Conservation (phyloP, 1,140 invertebrate species). For the Elymnias hypermnestra region DNA sequence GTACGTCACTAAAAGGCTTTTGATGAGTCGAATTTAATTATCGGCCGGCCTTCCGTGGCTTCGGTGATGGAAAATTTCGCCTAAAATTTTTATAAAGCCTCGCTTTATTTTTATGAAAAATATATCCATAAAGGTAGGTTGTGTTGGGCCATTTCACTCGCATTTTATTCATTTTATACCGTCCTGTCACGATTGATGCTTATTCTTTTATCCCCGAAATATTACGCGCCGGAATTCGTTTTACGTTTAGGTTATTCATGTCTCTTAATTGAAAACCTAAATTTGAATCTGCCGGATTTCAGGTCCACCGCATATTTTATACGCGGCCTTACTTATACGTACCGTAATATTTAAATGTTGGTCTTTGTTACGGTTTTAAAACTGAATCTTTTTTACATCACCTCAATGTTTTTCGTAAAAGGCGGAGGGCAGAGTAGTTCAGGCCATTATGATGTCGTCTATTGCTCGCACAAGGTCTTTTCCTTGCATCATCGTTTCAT, state of each 20-base stretch:
- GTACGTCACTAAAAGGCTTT: conserved; percentile 34
- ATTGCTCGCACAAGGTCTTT: too few species aligned
- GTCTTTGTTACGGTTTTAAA: too few species aligned
- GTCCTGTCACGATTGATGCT: conserved; percentile 15
- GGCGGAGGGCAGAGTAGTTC: too few species aligned
- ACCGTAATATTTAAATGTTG: too few species aligned
- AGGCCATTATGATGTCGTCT: too few species aligned
- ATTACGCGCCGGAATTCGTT: conserved; percentile 8
- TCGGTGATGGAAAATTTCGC: conserved; percentile 25
- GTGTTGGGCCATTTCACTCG: conserved; percentile 10
- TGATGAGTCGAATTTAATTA: conserved; percentile 42
- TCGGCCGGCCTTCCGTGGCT: conserved; percentile 27
- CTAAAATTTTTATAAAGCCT: conserved; percentile 21
- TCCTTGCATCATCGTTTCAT: too few species aligned
- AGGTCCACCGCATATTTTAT: background rate
- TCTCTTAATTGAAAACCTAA: conserved; percentile 6
- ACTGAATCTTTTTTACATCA: too few species aligned
- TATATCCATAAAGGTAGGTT: conserved; percentile 1
- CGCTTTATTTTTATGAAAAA: conserved; percentile 28
- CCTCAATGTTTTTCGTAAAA: too few species aligned
- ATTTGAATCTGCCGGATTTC: background rate
- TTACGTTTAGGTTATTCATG: conserved; percentile 6
- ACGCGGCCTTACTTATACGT: too few species aligned
- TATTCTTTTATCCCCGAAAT: conserved; percentile 16
- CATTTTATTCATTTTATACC: conserved; percentile 16